phyloP scores from a whole-genome alignment of 1,140 invertebrate genomes.

The Rhagoletis zephyria region DNA sequence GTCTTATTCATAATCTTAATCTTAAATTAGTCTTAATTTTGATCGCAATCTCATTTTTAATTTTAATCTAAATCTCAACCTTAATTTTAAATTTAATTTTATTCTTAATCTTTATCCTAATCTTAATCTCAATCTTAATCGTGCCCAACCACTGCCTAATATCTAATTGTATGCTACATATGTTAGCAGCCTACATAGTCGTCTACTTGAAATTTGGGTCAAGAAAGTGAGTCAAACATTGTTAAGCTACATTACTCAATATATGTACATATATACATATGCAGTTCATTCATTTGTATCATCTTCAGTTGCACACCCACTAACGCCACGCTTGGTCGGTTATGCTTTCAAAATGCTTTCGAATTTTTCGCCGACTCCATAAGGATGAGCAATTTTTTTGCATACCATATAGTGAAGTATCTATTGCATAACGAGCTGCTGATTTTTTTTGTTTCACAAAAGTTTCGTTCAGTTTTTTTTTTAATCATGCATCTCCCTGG shows the following conservation, averaged over 20 bases:
- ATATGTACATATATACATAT: background rate
- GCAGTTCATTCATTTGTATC: background rate
- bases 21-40: too few relatives aligned
- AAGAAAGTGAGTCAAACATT: too few relatives aligned
- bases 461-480: background rate
- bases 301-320: background rate
- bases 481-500: background rate
- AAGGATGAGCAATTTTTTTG: conserved; percentile 26
- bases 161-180: too few relatives aligned
- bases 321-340: background rate
- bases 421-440: background rate
- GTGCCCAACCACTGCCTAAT: too few relatives aligned
- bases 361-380: background rate
- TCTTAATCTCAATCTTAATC: too few relatives aligned
- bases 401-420: background rate
- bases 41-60: too few relatives aligned
- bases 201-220: too few relatives aligned
- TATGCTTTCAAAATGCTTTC: background rate
- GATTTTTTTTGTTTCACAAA: background rate
- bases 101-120: too few relatives aligned
- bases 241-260: background rate
- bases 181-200: too few relatives aligned
- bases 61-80: too few relatives aligned
- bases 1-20: too few relatives aligned
- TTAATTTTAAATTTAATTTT: too few relatives aligned